Evolutionary conservation across 1,140 invertebrate genomes (phyloP), one percentile per base, ranked within the genome.

Genomic region (Brachionus manjavacas): DNA sequence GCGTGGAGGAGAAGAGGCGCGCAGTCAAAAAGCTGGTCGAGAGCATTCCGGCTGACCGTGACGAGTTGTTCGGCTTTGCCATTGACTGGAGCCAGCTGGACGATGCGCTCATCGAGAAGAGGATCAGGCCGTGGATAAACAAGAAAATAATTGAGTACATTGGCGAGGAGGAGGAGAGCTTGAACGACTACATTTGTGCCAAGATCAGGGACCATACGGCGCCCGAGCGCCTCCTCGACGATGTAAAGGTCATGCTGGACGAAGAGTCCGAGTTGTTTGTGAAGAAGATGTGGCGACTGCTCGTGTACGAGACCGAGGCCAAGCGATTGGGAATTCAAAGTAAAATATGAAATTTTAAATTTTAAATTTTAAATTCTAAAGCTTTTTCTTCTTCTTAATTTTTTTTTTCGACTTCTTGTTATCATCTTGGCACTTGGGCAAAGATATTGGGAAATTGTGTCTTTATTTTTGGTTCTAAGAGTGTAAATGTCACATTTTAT

Each of bases 71-170:
- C 91, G 94, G 93, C 80, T 98, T 95, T 91, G 92, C 94, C 87
- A 92, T 99, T 41, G 96, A 98, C 89, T 97, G 96, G 92, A 92
- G 92, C 85, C 93, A 94, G 88, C 94, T 96, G 79, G 93, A 94
- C 90, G 85, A 94, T 92, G 89, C 90, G 86, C 90, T 99, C 86
- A 98, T 99, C 95, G 96, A 98, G 89, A 95, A 95, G 88, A 93
- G 96, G 88, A 97, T 99, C 89, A 93, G 95, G 86, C 97, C 97
- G 70, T 99, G 97, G 97, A 96, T 99, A 84, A 98, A 97, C 90
- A 99, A 99, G 90, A 99, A 99, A 91, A 98, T 99, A 85, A 94
- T 98, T 85, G 96, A 99, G 91, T 99, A 99, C 90, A 98, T 99
- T 88, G 97, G 97, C 64, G 97, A 99, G 90, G 96, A 97, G 49